Evolutionary conservation across 1,140 invertebrate genomes (phyloP), one percentile per base, ranked within the genome.

Genomic region (Hypsibius dujardini): DNA sequence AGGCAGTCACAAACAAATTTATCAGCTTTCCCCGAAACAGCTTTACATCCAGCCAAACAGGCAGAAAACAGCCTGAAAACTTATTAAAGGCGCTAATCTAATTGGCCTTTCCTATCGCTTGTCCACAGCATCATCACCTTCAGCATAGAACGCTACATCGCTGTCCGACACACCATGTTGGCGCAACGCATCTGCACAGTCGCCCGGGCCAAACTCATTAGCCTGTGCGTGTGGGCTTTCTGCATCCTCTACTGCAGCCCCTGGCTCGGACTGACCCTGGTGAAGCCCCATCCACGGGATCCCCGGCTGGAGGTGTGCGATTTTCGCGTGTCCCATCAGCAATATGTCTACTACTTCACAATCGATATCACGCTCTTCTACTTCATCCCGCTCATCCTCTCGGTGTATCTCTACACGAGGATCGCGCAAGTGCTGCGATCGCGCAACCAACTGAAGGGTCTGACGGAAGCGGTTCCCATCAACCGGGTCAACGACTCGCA

Each of bases 211-310:
- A 78, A 77, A 62, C 46, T 71, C 7, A 78, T 78, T 67, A 79
- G 79, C 62, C 47, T 72, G 15, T 70, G 76, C 47, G 79, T 78
- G 28, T 78, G 77, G 77, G 50, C 74, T 2, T 77, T 78, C 70
- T 75, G 76, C 59, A 73, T 78, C 15, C 15, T 77, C 12, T 78
- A 78, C 74, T 79, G 79, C 69, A 75, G 75, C 46, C 76, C 77
- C 45, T 78, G 77, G 77, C 72, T 78, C 1, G 78, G 78, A 69
- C 73, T 78, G 72, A 77, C 78, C n/a, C 77, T 76, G 1, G 46
- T 78, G 2, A 71, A 72, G 47, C 42, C 72, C 14, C 46, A 2
- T 7, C 3, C 3, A 15, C 7, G 1, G 3, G 73, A 75, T 71
- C 71, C 72, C 1, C 42, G 73, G 1, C 74, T 73, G 2, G 59